Evolutionary conservation across 2,797 vertebrate genomes (phyloP), one percentile per base, ranked within the genome.

Genomic region (Sylvia borin): DNA sequence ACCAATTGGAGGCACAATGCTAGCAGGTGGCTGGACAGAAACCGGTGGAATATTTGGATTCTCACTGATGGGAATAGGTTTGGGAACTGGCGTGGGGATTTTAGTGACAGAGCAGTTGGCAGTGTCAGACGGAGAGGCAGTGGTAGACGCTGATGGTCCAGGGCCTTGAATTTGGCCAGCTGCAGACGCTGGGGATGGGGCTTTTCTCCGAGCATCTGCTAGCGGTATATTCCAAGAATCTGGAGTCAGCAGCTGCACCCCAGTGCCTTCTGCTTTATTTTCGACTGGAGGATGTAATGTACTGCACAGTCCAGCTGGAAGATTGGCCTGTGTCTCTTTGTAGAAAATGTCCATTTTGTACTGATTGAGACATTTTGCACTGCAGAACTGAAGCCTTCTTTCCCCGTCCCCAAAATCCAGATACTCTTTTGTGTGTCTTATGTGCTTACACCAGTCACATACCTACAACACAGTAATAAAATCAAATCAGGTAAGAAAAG

Each of bases 301-400:
- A 97, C 99, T 99, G 97, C 99, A 99, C 96, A 99, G 98, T 88
- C 99, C 99, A 97, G 99, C 98, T 96, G 98, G 99, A 97, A 99
- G 98, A 42, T 99, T 99, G 71, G 99, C 99, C 98, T 99, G 99
- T 77, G 99, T 99, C 98, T 99, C 99, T 98, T 99, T 99, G 98
- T 99, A 99, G 98, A 99, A 99, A 98, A 99, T 99, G 98, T 99
- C 99, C 99, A 99, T 99, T 98, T 99, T 99, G 97, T 99, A 99
- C 97, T 99, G 99, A 98, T 99, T 99, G 96, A 99, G 98, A 98
- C 99, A 99, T 98, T 99, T 99, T 98, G 99, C 99, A 97, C 99
- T 99, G 99, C 99, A 99, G 98, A 99, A 99, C 98, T 99, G 99
- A 98, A 99, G 99, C 97, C 99, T 98, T 97, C 99, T 97, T 97